Percentiles rank a stretch among this genome's conserved stretches.
These are phyloP conservation scores for Epinotia brunnichana DNA, from an alignment of 2,888 invertebrate species.

Conservation along the genomic window DNA sequence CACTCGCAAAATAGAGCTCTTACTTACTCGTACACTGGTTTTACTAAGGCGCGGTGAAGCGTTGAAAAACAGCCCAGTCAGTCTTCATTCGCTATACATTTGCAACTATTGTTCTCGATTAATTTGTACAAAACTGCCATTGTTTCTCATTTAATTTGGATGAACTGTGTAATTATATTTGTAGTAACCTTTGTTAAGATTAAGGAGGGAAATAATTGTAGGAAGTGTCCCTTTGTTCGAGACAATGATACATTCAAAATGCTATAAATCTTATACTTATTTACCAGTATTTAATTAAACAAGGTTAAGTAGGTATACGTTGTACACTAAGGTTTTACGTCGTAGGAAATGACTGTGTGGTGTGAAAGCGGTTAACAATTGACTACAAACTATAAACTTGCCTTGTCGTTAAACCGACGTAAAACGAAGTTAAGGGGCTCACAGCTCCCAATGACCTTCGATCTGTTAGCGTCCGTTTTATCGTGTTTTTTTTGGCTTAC, in stretches of 20 bases:
- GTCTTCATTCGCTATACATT: slow-evolving; percentile 11
- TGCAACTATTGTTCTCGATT: slow-evolving; percentile 28
- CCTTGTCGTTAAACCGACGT: neutral
- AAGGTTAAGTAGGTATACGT: slow-evolving; percentile 2
- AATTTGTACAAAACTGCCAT: slow-evolving; percentile 28
- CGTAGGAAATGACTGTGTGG: neutral
- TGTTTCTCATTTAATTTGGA: slow-evolving; percentile 29
- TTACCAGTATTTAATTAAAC: slow-evolving; percentile 12
- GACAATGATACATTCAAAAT: slow-evolving; percentile 29
- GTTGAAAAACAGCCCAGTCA: neutral
- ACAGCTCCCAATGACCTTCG: too few relatives aligned
- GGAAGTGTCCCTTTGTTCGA: slow-evolving; percentile 38
- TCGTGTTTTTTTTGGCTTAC: too few relatives aligned
- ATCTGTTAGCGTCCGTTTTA: too few relatives aligned
- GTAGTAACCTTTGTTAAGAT: slow-evolving; percentile 37
- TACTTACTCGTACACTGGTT: neutral
- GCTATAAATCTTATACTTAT: slow-evolving; percentile 16
- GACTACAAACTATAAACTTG: neutral
- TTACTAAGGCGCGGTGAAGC: neutral
- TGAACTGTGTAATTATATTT: slow-evolving; percentile 39
- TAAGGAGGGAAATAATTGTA: slow-evolving; percentile 29
- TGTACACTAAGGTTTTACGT: neutral
- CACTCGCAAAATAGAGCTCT: neutral
- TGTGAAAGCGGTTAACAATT: slow-evolving; percentile 1
- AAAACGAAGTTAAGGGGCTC: neutral